Evolutionary conservation across 1,140 invertebrate species (phyloP).

Genomic region (Magallana angulata): DNA sequence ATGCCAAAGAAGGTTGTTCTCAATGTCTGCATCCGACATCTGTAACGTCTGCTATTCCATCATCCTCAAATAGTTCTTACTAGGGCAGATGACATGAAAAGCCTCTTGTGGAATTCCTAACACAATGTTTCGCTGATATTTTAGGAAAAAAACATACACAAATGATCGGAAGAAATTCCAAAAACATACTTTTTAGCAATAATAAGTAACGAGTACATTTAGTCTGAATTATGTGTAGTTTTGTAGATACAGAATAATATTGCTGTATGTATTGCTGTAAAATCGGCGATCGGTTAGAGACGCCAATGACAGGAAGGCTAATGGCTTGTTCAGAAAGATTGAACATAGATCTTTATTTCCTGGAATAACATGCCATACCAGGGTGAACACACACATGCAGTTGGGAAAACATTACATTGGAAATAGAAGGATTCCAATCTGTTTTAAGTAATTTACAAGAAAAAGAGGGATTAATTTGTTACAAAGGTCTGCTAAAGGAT

Average conservation of each 20-base stretch:
- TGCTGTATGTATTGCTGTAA: neutral
- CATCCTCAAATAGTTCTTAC: neutral
- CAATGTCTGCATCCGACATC: constrained; percentile 20
- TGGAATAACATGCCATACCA: constrained; percentile 11
- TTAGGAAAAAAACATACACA: neutral
- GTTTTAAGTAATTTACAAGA: neutral
- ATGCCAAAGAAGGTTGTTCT: neutral
- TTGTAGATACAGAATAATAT: neutral
- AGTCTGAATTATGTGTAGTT: neutral
- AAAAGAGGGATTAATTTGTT: neutral
- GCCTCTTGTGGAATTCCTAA: constrained; percentile 2
- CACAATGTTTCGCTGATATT: constrained; percentile 14
- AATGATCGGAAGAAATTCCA: neutral
- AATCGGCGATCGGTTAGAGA: neutral
- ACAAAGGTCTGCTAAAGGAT: too few relatives aligned
- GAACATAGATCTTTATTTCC: neutral
- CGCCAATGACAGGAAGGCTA: constrained; percentile 6
- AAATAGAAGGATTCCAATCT: neutral
- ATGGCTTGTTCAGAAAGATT: constrained; percentile 2
- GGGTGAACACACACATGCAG: neutral
- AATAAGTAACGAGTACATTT: neutral
- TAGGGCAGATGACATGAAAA: neutral
- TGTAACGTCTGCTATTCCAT: neutral
- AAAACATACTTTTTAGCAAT: neutral
- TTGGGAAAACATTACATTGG: neutral